A percentile compares a stretch with the other conserved stretches of the same genome.
Evolutionary conservation across 2,113 vertebrate genomes (phyloP).

Genomic region (Rhinogobius similis): DNA sequence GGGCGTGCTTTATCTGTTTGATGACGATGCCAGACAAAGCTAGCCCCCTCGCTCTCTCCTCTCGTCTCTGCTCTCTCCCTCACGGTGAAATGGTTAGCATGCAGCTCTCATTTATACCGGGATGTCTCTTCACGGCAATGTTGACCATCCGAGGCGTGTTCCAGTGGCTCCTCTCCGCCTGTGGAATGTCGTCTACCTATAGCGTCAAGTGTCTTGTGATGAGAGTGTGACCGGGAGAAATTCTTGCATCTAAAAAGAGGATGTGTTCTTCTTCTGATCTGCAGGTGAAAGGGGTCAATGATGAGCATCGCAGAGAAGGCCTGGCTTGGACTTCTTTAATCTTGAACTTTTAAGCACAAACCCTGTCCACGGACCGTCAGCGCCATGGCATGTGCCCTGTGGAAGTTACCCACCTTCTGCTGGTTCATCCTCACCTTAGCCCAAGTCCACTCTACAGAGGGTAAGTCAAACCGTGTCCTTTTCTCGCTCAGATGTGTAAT

Average conservation of each 20-base stretch:
- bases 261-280: conserved; percentile 33
- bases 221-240: conserved; percentile 28
- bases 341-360: conserved; percentile 78
- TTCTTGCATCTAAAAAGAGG: conserved; percentile 57
- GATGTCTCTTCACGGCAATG: conserved; percentile 42
- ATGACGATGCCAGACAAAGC: conserved; percentile 25
- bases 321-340: conserved; percentile 88
- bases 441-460: conserved; percentile 91
- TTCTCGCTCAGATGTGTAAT: neutral
- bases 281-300: conserved; percentile 89
- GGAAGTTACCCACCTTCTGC: conserved; percentile 92
- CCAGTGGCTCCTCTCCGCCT: conserved; percentile 23
- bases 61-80: conserved; percentile 5
- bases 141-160: conserved; percentile 57
- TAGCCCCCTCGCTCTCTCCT: conserved; percentile 8
- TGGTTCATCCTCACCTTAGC: conserved; percentile 90
- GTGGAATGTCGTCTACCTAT: conserved; percentile 31
- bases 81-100: conserved; percentile 49
- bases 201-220: conserved; percentile 33
- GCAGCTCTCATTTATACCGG: conserved; percentile 68
- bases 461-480: conserved; percentile 76
- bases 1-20: conserved; percentile 49
- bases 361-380: conserved; percentile 78
- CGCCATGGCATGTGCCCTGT: conserved; percentile 91
- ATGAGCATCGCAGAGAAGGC: conserved; percentile 85